Conservation (phyloP, 2,113 vertebrate genomes). For the Neomonachus schauinslandi region DNA sequence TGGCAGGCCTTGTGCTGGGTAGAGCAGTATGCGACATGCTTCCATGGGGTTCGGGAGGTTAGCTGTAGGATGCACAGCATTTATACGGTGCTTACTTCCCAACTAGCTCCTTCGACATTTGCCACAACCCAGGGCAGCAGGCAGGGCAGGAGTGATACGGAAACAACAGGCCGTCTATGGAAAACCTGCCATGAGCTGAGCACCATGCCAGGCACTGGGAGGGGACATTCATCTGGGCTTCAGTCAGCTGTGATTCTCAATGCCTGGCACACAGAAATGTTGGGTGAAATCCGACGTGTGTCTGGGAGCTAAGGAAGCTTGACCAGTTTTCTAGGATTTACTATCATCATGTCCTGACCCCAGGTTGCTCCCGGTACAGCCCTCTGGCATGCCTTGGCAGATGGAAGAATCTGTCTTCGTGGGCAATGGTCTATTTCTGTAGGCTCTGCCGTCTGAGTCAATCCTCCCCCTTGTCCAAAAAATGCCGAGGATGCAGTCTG, state of each 20-base stretch:
- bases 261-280: background rate
- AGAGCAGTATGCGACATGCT: background rate
- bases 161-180: background rate
- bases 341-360: background rate
- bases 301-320: background rate
- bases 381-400: background rate
- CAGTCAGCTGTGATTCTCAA: background rate
- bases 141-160: background rate
- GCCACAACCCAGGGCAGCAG: background rate
- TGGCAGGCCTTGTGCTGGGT: background rate
- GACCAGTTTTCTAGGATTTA: background rate
- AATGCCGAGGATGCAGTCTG: background rate
- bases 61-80: accelerated
- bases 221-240: background rate
- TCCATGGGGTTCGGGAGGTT: background rate
- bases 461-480: background rate
- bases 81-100: background rate
- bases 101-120: background rate
- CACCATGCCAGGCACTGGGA: background rate
- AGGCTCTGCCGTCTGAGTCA: background rate
- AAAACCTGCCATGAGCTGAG: background rate
- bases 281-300: background rate
- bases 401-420: background rate
- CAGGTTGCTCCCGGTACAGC: background rate
- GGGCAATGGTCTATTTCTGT: background rate